Conservation (phyloP, 2,888 invertebrate genomes). For the Dasypolia templi region DNA sequence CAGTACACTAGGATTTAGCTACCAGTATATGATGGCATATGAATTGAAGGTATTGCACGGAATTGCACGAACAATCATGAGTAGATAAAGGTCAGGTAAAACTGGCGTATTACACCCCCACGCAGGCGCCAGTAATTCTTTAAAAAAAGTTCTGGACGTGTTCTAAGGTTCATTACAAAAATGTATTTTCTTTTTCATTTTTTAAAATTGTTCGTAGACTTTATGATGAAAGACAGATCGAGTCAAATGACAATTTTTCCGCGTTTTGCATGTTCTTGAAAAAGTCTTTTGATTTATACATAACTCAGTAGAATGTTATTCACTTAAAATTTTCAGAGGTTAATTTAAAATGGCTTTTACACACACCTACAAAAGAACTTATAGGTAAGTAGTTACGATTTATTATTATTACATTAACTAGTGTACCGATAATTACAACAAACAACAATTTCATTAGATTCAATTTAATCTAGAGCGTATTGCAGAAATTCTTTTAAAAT, state of each 20-base stretch:
- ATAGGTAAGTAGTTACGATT: no score
- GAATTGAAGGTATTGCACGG: slow-evolving; percentile 12
- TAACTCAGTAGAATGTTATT: no score
- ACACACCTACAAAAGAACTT: no score
- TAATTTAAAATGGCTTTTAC: no score
- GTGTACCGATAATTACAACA: not conserved
- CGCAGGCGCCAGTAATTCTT: slow-evolving; percentile 41
- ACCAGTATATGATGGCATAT: slow-evolving; percentile 29
- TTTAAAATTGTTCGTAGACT: not conserved
- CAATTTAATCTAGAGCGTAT: not conserved
- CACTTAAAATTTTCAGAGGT: no score
- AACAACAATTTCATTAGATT: not conserved
- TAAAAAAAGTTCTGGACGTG: not conserved
- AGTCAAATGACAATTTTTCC: not conserved
- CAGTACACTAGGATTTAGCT: not conserved
- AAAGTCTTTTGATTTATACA: not conserved
- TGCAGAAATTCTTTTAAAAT: slow-evolving; percentile 24
- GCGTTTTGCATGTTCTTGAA: no score
- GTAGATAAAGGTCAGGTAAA: slow-evolving; percentile 13
- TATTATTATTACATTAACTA: not conserved
- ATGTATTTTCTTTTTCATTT: not conserved
- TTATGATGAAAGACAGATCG: no score
- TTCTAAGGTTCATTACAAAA: not conserved
- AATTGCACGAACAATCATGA: not conserved
- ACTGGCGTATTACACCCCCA: slow-evolving; percentile 47